Base-by-base conservation (phyloP, 2,113 vertebrate genomes). In the Prochilodus magdalenae region DNA sequence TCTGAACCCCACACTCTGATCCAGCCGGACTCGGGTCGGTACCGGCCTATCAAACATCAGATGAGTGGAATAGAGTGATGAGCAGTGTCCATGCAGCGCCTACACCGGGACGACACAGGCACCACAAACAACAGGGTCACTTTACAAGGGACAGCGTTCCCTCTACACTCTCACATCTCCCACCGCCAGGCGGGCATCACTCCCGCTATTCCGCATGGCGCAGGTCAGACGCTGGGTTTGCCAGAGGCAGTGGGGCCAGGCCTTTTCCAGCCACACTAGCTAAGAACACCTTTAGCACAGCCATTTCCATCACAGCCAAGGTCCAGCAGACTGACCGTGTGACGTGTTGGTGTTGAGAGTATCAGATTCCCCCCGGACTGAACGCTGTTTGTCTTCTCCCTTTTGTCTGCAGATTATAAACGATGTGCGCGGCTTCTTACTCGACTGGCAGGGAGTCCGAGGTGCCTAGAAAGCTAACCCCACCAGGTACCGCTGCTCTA, bases 341-440 rank as follows among this genome's bases (percentile, higher is more conserved):
- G 10, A 44, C 0, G 11, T 60, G 20, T 6, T 62, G 5, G 69
- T 5, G 29, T 40, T n/a, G 49, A 29, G 40, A n/a, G 65, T 69
- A 63, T 12, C 66, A 40, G 33, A 70, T 24, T 22, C 22, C 7
- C 22, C 26, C 63, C 22, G 51, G 13, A 0, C 5, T 15, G 2
- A 15, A 10, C 18, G 18, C 60, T 24, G 29, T 6, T 47, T n/a
- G 51, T 33, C 15, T 29, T 57, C 15, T 20, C 24, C 12, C 51
- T n/a, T 27, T 47, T 16, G 20, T 83, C 86, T 82, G 76, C 85
- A 99, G 98, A 96, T 90, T 97, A 96, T 82, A 98, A 96, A 93
- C 94, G 98, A 93, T 99, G 98, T 84, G 97, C 97, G 18, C 93
- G 97, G 88, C 96, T 99, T 81, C 97, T 99, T 60, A 96, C 94